These are phyloP conservation scores for Drosophila austrosaltans DNA, from an alignment of 2,888 invertebrate genomes.

Conservation along the genomic window DNA sequence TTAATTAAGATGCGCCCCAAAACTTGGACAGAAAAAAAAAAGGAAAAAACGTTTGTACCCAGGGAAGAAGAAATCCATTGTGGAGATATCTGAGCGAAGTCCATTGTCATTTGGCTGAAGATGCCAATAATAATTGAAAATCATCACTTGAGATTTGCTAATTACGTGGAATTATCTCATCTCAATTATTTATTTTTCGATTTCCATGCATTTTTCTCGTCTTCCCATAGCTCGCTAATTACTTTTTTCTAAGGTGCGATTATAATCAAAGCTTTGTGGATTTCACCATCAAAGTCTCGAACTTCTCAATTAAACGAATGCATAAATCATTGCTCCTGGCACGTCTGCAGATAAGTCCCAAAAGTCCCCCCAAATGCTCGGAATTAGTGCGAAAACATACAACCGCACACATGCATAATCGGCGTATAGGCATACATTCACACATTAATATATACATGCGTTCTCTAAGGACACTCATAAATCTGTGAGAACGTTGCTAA, in stretches of 20 bases:
- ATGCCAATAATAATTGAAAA: conserved; percentile 72
- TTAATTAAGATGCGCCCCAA: conserved; percentile 80
- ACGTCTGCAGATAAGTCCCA: conserved; percentile 79
- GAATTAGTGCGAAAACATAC: conserved; percentile 70
- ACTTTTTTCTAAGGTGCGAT: conserved; percentile 75
- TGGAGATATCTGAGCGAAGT: not conserved
- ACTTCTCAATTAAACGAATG: conserved; percentile 80
- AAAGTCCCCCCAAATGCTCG: conserved; percentile 59
- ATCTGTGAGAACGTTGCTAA: conserved; percentile 74
- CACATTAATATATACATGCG: conserved; percentile 20
- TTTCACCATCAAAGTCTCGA: conserved; percentile 78
- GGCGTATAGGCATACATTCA: not conserved
- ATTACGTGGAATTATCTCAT: conserved; percentile 78
- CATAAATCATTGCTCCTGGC: conserved; percentile 71
- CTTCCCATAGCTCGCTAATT: conserved; percentile 52
- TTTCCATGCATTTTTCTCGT: conserved; percentile 55
- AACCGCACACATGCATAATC: conserved; percentile 5
- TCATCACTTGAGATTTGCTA: conserved; percentile 79
- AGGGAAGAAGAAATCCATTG: not conserved
- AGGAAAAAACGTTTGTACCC: not conserved
- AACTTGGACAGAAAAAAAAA: conserved; percentile 30
- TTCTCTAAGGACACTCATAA: conserved; percentile 68
- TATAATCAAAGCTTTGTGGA: conserved; percentile 77
- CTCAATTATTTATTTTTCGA: conserved; percentile 78
- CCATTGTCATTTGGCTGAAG: not conserved